A percentile compares a stretch with the other conserved stretches of the same genome.
These are phyloP conservation scores for Podarcis siculus DNA, from an alignment of 2,797 vertebrate genomes.

Conservation along the genomic window DNA sequence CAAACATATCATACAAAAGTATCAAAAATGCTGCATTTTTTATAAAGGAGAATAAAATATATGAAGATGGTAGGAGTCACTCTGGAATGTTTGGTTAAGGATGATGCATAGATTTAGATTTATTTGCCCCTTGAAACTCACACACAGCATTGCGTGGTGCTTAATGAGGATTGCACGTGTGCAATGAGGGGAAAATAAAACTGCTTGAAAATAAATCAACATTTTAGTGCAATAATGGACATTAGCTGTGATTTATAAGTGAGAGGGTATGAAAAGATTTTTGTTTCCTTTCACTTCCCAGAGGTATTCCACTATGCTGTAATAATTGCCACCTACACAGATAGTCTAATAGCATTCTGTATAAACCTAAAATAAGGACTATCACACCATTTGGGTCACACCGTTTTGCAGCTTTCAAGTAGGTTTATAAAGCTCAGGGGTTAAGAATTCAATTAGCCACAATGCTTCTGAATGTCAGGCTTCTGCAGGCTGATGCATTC, in stretches of 20 bases:
- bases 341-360: conserved; percentile 5
- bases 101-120: conserved; percentile 23
- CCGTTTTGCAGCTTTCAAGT: background rate
- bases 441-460: conserved; percentile 32
- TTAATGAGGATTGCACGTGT: conserved; percentile 32
- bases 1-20: background rate
- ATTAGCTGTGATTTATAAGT: conserved; percentile 42
- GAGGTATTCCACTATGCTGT: background rate
- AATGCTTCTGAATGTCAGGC: conserved; percentile 38
- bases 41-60: background rate
- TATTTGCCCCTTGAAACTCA: conserved; percentile 7
- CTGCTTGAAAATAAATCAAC: conserved; percentile 40
- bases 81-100: conserved; percentile 6
- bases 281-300: conserved; percentile 33
- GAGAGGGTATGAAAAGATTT: conserved; percentile 31
- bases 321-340: conserved; percentile 28
- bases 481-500: background rate
- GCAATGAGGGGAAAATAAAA: background rate
- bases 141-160: background rate
- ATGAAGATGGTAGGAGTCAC: background rate
- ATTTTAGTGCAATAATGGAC: conserved; percentile 21
- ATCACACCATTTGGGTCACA: background rate
- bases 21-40: background rate
- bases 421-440: conserved; percentile 16
- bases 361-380: conserved; percentile 14